Evolutionary conservation across 2,888 invertebrate genomes (phyloP), one percentile per base, ranked within the genome.

Genomic region (Lasiommata megera): DNA sequence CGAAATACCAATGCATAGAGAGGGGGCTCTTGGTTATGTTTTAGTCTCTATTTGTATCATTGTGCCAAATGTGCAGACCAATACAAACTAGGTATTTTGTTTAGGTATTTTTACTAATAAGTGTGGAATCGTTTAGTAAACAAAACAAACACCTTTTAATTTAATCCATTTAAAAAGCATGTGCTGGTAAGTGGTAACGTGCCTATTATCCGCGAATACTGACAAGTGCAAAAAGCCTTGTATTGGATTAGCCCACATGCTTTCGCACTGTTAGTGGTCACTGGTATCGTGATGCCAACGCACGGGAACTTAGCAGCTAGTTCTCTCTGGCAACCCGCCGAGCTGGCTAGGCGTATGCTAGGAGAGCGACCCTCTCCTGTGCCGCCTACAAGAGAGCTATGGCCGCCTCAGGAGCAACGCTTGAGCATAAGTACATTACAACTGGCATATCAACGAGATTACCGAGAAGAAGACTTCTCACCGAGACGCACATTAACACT

Each of bases 261-360:
- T 76, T 72, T 76, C 73, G 72, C 69, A 67, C 69, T 71, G 79
- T 79, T 76, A 84, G 86, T 84, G 69, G 71, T 73, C 77, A 75
- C 70, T 69, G 67, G 78, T 66, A 67, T 68, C 79, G 84, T 77
- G 79, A 90, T 90, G 90, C 84, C 87, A 73, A 77, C 87, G 74
- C 89, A 88, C 84, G 87, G 85, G 11, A 84, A 86, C 74, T 72
- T 90, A 68, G 87, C 88, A 50, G 84, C 86, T 61, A 89, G 88
- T 76, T 88, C 85, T 70, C 73, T 90, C 62, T 90, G 90, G 90
- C 90, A 90, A 67, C 88, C 89, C n/a, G 84, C 85, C 34, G 90
- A 90, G 70, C 77, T 89, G 57, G 88, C 89, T 29, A 80, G 89
- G 14, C 80, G 90, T 23, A 82, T 90, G 83, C 71, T 88, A 58